Conservation (phyloP, 1,140 invertebrate genomes). For the Drosophila eugracilis region DNA sequence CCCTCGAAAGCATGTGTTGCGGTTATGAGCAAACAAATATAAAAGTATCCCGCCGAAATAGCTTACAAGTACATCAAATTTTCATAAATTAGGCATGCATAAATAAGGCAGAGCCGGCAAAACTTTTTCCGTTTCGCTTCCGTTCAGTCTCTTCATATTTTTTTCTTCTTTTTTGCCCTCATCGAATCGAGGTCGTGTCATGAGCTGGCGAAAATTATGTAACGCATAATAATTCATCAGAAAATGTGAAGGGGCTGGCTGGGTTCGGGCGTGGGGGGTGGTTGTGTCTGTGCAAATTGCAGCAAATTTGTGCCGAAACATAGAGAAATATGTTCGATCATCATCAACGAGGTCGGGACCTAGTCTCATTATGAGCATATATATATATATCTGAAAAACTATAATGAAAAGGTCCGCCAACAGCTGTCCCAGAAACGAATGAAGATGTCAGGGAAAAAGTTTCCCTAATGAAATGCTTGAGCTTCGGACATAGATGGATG, state of each 20-base stretch:
- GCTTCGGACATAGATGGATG: constrained; percentile 25
- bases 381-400: too few species aligned
- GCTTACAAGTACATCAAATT: constrained; percentile 83
- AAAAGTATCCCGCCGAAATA: constrained; percentile 81
- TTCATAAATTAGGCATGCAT: constrained; percentile 83
- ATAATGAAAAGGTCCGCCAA: constrained; percentile 36
- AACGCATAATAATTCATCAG: constrained; percentile 80
- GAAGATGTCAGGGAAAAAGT: constrained; percentile 39
- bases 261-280: background rate
- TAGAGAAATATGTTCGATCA: constrained; percentile 76
- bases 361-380: constrained; percentile 36
- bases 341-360: constrained; percentile 45
- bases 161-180: too few species aligned
- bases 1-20: constrained; percentile 68
- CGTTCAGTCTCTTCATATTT: constrained; percentile 4
- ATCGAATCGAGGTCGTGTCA: constrained; percentile 48
- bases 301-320: constrained; percentile 70
- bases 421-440: constrained; percentile 36
- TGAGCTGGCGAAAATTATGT: constrained; percentile 81
- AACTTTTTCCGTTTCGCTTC: constrained; percentile 58
- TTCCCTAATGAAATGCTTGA: constrained; percentile 46
- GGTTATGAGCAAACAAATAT: constrained; percentile 82
- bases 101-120: constrained; percentile 65
- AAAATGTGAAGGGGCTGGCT: constrained; percentile 1
- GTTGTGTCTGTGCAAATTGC: constrained; percentile 67